These are phyloP conservation scores for Corvus moneduloides DNA, from an alignment of 2,113 vertebrate genomes.

Conservation along the genomic window DNA sequence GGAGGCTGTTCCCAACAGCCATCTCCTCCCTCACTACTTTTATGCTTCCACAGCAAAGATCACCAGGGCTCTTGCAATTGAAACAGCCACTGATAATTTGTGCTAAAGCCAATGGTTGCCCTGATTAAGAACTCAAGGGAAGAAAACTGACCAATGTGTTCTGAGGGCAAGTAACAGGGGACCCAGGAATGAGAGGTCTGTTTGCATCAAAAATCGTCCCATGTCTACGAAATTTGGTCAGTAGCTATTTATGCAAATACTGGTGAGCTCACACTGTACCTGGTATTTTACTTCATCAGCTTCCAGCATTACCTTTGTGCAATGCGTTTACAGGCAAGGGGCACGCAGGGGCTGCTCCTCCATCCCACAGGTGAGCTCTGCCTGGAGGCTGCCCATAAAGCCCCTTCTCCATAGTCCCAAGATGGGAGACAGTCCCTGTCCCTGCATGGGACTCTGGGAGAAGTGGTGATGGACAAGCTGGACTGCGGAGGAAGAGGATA, in stretches of 20 bases:
- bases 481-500: not conserved
- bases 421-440: not conserved
- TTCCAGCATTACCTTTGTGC: not conserved
- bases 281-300: not conserved
- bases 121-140: not conserved
- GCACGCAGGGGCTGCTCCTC: not conserved
- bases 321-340: not conserved
- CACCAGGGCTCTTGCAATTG: not conserved
- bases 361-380: not conserved
- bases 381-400: not conserved
- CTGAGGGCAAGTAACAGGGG: not conserved
- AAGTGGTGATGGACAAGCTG: not conserved
- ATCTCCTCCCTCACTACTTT: not conserved
- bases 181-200: not conserved
- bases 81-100: not conserved
- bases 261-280: not conserved
- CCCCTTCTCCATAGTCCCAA: not conserved
- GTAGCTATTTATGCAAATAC: not conserved
- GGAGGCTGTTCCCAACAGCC: not conserved
- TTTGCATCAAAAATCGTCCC: not conserved
- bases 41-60: not conserved
- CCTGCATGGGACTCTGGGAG: not conserved
- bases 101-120: not conserved
- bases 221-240: not conserved
- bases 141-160: not conserved